phyloP scores from a whole-genome alignment of 92 coral and sea anemone species.

The Paragorgia papillata region DNA sequence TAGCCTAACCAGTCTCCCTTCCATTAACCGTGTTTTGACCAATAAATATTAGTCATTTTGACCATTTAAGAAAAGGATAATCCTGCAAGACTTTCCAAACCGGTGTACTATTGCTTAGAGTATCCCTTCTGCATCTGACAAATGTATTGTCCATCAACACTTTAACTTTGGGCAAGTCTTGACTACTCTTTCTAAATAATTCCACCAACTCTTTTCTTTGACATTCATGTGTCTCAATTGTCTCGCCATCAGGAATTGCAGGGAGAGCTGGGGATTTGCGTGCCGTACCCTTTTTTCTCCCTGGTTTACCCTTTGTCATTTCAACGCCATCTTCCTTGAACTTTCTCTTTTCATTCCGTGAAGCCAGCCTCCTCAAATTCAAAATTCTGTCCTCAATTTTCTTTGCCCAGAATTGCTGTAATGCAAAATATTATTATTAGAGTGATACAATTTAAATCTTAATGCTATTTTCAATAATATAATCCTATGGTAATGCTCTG shows the following conservation, averaged over 20 bases:
- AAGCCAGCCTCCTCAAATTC: slow-evolving; percentile 37
- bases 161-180: slow-evolving; percentile 28
- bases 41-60: too few relatives aligned
- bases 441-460: too few relatives aligned
- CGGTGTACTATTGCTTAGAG: too few relatives aligned
- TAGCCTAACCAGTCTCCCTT: too few relatives aligned
- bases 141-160: slow-evolving; percentile 30
- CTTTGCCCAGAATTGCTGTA: neutral
- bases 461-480: too few relatives aligned
- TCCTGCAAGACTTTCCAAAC: too few relatives aligned
- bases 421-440: too few relatives aligned
- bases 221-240: slow-evolving; percentile 46
- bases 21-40: too few relatives aligned
- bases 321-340: slow-evolving; percentile 26
- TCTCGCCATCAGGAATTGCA: slow-evolving; percentile 60
- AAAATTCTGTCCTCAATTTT: slow-evolving; percentile 44
- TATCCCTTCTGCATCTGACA: too few relatives aligned
- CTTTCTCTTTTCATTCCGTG: slow-evolving; percentile 39
- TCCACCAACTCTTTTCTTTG: slow-evolving; percentile 38
- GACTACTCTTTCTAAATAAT: slow-evolving; percentile 12
- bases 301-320: slow-evolving; percentile 47
- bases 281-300: too few relatives aligned
- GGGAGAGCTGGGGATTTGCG: slow-evolving; percentile 15
- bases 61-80: too few relatives aligned
- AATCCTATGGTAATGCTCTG: too few relatives aligned